phyloP scores from a whole-genome alignment of 92 coral and sea anemone genomes.

The Diadumene lineata region DNA sequence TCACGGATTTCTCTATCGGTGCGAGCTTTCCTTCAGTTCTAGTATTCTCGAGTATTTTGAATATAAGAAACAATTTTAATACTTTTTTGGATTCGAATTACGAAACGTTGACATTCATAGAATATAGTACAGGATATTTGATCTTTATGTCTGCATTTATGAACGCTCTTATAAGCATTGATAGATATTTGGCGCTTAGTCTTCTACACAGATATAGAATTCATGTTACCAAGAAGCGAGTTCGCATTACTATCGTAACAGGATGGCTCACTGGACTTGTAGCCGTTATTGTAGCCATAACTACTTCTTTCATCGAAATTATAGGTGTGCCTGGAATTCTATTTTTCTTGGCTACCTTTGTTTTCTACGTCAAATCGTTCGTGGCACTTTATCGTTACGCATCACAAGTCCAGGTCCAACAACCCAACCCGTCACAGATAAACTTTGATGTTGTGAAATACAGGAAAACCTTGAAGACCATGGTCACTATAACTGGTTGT shows the following conservation, averaged over 20 bases:
- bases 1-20: conserved; percentile 44
- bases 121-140: neutral
- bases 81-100: neutral
- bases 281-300: no score
- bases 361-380: conserved; percentile 20
- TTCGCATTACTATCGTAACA: conserved; percentile 15
- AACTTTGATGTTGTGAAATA: conserved; percentile 34
- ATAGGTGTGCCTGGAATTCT: no score
- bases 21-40: conserved; percentile 21
- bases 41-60: neutral
- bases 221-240: conserved; percentile 33
- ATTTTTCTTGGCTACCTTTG: no score
- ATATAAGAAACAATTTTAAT: conserved; percentile 1
- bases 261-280: no score
- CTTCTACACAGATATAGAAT: conserved; percentile 38
- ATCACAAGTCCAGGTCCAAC: conserved; percentile 32
- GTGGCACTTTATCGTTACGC: conserved; percentile 20
- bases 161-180: conserved; percentile 36
- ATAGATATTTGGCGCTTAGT: conserved; percentile 41
- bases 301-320: no score
- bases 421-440: conserved; percentile 11
- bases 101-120: neutral
- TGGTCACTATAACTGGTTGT: conserved; percentile 12
- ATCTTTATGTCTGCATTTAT: conserved; percentile 16
- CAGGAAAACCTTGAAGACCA: conserved; percentile 28